Evolutionary conservation across 1,140 invertebrate species (phyloP).

Genomic region (Proctacanthus coquilletti): DNA sequence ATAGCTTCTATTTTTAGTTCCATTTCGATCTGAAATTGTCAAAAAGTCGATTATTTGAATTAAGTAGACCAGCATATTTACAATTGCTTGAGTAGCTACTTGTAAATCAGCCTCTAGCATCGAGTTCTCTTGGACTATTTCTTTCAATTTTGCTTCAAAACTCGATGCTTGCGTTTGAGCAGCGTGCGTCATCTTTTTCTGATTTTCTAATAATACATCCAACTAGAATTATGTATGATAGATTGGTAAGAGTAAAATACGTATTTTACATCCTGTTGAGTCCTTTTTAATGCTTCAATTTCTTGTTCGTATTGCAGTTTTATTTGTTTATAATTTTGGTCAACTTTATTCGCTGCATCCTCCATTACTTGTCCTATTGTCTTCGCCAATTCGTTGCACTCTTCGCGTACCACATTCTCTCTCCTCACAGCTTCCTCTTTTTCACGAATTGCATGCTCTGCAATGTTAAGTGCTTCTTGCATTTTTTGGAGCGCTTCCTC

Average conservation of each 20-base stretch:
- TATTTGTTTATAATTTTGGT: constrained; percentile 37
- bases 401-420: constrained; percentile 18
- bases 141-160: constrained; percentile 15
- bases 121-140: constrained; percentile 10
- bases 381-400: constrained; percentile 13
- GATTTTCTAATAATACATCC: constrained; percentile 19
- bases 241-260: no score
- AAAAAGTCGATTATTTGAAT: constrained; percentile 13
- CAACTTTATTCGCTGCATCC: constrained; percentile 41
- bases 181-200: constrained; percentile 9
- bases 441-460: constrained; percentile 33
- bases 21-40: constrained; percentile 10
- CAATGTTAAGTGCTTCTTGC: constrained; percentile 33
- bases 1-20: constrained; percentile 8
- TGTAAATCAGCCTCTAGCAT: constrained; percentile 14
- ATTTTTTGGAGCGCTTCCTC: constrained; percentile 17
- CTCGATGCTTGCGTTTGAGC: constrained; percentile 14
- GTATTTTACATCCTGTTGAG: constrained; percentile 30
- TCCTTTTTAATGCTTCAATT: constrained; percentile 33
- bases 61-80: neutral
- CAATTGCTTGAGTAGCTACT: constrained; percentile 8
- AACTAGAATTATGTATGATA: no score
- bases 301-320: constrained; percentile 37
- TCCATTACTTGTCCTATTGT: constrained; percentile 35
- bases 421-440: constrained; percentile 26